Percentiles rank a stretch among this genome's conserved stretches.
phyloP scores from a whole-genome alignment of 2,113 vertebrate genomes.

The Atlantisia rogersi region DNA sequence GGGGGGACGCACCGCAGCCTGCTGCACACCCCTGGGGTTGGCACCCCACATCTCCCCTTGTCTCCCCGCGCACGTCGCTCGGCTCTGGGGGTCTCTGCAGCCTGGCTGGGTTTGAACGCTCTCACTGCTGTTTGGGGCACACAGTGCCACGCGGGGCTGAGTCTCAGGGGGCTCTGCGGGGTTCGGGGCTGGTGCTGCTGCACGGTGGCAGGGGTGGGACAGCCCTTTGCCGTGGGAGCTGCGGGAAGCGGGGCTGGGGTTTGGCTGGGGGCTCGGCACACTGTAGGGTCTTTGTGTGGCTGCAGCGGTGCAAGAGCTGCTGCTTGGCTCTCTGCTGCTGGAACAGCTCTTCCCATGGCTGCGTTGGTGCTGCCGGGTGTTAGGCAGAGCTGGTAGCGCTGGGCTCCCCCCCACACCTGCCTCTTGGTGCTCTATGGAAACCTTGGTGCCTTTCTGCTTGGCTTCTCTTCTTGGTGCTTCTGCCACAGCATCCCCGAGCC shows the following conservation, averaged over 20 bases:
- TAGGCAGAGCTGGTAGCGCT: background rate
- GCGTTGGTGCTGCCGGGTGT: background rate
- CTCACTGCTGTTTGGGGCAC: rapidly evolving
- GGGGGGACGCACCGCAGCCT: background rate
- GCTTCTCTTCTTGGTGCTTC: background rate
- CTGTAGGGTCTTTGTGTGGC: background rate
- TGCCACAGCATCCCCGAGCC: background rate
- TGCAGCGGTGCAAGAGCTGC: rapidly evolving
- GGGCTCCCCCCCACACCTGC: rapidly evolving
- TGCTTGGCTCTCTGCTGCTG: background rate
- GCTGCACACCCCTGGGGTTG: rapidly evolving
- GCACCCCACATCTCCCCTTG: background rate
- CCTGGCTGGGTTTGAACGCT: rapidly evolving
- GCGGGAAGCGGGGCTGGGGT: rapidly evolving
- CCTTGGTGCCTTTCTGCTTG: rapidly evolving
- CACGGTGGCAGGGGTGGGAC: rapidly evolving
- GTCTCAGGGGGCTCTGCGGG: background rate
- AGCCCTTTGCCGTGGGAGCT: background rate
- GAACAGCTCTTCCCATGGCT: rapidly evolving
- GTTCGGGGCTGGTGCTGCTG: background rate
- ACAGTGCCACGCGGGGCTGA: background rate
- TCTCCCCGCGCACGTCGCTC: rapidly evolving
- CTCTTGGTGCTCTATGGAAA: rapidly evolving
- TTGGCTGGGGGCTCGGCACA: background rate
- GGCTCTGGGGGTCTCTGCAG: background rate